A percentile compares a stretch with the other conserved stretches of the same genome.
Evolutionary conservation across 2,113 vertebrate species (phyloP).

Genomic region (Varanus komodoensis): DNA sequence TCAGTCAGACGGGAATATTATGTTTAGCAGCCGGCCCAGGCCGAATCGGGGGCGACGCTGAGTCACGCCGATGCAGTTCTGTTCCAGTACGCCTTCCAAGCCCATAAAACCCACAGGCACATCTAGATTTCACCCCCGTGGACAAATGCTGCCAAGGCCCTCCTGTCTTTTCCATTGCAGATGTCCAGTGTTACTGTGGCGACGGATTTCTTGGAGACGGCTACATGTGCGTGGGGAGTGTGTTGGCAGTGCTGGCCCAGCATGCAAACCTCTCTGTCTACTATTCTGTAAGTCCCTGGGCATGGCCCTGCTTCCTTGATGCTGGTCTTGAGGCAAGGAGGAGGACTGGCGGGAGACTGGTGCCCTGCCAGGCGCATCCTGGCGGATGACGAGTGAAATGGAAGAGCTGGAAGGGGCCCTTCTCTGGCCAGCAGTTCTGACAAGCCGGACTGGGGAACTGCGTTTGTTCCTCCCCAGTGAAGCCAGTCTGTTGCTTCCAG

Average conservation of each 20-base stretch:
- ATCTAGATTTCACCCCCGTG: too few relatives aligned
- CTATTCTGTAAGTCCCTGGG: slow-evolving; percentile 82
- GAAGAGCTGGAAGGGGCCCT: not conserved
- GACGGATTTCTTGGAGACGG: slow-evolving; percentile 87
- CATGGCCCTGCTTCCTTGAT: not conserved
- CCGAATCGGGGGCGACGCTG: not conserved
- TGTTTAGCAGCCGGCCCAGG: too few relatives aligned
- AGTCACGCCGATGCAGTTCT: not conserved
- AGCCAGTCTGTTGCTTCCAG: not conserved
- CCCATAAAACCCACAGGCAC: not conserved
- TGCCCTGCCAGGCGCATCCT: not conserved
- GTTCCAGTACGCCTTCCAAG: not conserved
- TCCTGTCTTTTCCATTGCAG: slow-evolving; percentile 68
- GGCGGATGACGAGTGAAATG: not conserved
- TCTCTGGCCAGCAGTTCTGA: not conserved
- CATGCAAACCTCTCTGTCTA: slow-evolving; percentile 87
- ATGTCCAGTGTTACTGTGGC: slow-evolving; percentile 85
- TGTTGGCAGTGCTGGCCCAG: slow-evolving; percentile 84
- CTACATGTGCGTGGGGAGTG: slow-evolving; percentile 88
- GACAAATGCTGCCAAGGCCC: too few relatives aligned
- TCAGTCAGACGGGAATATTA: too few relatives aligned
- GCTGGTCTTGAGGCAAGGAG: rapidly evolving
- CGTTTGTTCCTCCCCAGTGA: not conserved
- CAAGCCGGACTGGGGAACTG: not conserved
- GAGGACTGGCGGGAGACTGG: not conserved